These are phyloP conservation scores for Tribolium madens DNA, from an alignment of 1,140 invertebrate genomes.

Conservation along the genomic window DNA sequence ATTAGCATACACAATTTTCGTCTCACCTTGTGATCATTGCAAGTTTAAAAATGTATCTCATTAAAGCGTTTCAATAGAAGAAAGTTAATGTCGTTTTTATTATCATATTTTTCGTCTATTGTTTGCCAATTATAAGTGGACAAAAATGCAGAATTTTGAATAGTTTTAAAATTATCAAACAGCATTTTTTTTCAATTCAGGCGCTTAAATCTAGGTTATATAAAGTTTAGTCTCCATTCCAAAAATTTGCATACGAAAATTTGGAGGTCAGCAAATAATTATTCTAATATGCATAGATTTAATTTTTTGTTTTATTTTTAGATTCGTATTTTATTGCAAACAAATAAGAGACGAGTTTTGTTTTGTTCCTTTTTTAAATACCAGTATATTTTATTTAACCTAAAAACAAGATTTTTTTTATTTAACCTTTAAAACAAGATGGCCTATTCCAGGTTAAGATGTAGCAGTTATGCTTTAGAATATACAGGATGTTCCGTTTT, in stretches of 20 bases:
- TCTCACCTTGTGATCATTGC: background rate
- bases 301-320: background rate
- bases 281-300: background rate
- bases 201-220: background rate
- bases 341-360: too few species aligned
- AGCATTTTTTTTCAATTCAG: background rate
- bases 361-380: too few species aligned
- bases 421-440: too few species aligned
- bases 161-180: background rate
- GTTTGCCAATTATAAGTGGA: too few species aligned
- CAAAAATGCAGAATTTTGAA: background rate
- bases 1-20: background rate
- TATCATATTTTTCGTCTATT: background rate
- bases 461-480: too few species aligned
- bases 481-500: too few species aligned
- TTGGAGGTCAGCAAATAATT: background rate
- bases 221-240: background rate
- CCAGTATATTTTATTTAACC: too few species aligned
- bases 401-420: too few species aligned
- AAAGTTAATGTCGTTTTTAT: background rate
- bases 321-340: background rate
- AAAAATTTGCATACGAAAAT: background rate
- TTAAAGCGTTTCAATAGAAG: background rate
- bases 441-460: too few species aligned
- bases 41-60: background rate